These are phyloP conservation scores for Drosophila demipolita DNA, from an alignment of 2,888 invertebrate species.

Conservation along the genomic window DNA sequence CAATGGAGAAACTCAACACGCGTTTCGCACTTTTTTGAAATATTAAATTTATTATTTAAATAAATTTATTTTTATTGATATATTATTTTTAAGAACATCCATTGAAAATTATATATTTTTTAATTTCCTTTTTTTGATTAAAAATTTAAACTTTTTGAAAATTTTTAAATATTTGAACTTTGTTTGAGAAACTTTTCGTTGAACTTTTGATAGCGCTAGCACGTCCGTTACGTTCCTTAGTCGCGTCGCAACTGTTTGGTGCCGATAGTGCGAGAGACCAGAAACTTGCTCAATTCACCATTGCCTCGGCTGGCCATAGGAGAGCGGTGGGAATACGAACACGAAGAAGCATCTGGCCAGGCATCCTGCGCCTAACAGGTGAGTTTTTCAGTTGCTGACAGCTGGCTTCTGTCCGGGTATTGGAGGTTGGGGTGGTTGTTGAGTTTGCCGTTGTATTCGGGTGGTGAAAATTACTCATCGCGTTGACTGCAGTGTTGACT, in stretches of 20 bases:
- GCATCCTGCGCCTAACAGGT: slow-evolving; percentile 76
- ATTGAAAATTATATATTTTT: slow-evolving; percentile 7
- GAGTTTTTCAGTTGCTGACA: slow-evolving; percentile 54
- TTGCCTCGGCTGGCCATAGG: slow-evolving; percentile 22
- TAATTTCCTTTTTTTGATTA: background rate
- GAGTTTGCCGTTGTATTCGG: slow-evolving; percentile 17
- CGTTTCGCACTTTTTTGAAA: slow-evolving; percentile 8
- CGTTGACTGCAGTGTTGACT: slow-evolving; percentile 74
- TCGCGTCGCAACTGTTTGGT: slow-evolving; percentile 71
- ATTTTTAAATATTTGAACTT: slow-evolving; percentile 26
- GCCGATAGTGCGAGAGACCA: slow-evolving; percentile 28
- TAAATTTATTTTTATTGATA: slow-evolving; percentile 1
- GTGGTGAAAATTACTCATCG: slow-evolving; percentile 66
- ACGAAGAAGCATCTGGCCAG: slow-evolving; percentile 29
- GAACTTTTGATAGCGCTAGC: slow-evolving; percentile 44
- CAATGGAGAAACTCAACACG: slow-evolving; percentile 46
- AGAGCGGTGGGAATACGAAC: background rate
- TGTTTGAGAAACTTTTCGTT: slow-evolving; percentile 38
- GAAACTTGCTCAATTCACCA: slow-evolving; percentile 62
- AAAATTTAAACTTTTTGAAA: slow-evolving; percentile 14
- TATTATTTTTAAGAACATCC: background rate
- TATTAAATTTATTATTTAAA: slow-evolving; percentile 4
- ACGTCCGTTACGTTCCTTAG: slow-evolving; percentile 70
- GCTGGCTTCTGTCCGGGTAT: slow-evolving; percentile 17
- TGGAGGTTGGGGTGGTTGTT: slow-evolving; percentile 1